Evolutionary conservation across 2,888 invertebrate species (phyloP), one percentile per base, ranked within the genome.

Genomic region (Polymixis lichenea): DNA sequence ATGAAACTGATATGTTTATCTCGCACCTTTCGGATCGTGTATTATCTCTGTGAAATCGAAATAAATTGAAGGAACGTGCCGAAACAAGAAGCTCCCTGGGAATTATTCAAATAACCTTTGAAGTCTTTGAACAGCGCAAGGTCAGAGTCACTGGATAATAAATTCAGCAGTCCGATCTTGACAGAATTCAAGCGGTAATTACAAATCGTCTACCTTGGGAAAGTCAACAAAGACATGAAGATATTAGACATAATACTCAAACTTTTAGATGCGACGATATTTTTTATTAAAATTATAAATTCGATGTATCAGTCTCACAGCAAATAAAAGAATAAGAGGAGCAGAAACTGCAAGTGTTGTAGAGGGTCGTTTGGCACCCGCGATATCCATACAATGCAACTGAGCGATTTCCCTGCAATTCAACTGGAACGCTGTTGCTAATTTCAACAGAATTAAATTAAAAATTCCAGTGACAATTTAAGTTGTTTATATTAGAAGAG

Each of bases 81-180:
- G 51, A 74, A 73, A 83, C 73, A 83, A 76, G 61, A 55, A 75
- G 68, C 71, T 80, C 53, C 32, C 64, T 53, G 61, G 28, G 22
- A 75, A 67, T 82, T 75, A 76, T 84, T 78, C 46, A 82, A 76
- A 82, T 78, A 78, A 84, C 60, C 72, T 75, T 73, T 72, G 62
- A 76, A 71, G 72, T 60, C 64, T 72, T 77, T 65, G 66, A 68
- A 65, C 61, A 75, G 25, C 64, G 56, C 76, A 83, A 84, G 75
- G 71, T 85, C 68, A 69, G 38, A 78, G 56, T 77, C 69, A 77
- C 66, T 75, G 69, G 68, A 77, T 80, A 86, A 85, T 85, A n/a
- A 85, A 82, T 80, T 83, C 61, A 75, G 74, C 67, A 72, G 68
- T 71, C 76, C 62, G 49, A 78, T 72, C 69, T 67, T 69, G 67